These are phyloP conservation scores for Podarcis raffonei DNA, from an alignment of 2,113 vertebrate species.

Conservation along the genomic window DNA sequence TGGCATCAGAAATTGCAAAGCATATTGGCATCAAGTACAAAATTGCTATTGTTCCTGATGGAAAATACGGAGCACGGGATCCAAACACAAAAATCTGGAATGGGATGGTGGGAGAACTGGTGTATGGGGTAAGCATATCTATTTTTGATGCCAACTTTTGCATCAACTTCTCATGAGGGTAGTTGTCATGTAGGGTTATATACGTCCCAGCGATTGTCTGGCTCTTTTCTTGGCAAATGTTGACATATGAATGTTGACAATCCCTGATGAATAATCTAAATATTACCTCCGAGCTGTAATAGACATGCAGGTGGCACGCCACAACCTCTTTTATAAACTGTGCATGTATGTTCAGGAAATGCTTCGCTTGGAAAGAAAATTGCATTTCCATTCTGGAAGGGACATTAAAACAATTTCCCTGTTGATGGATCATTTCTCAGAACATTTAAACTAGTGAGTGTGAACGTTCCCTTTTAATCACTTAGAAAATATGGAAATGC, in stretches of 20 bases:
- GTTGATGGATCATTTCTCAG: not conserved
- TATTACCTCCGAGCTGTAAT: not conserved
- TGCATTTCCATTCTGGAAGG: slow-evolving; percentile 16
- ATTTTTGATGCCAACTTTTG: slow-evolving; percentile 71
- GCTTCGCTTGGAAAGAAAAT: not conserved
- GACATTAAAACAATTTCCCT: slow-evolving; percentile 21
- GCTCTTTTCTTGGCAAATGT: not conserved
- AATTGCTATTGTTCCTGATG: slow-evolving; percentile 97
- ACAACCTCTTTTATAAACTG: slow-evolving; percentile 16
- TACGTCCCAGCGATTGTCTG: slow-evolving; percentile 26
- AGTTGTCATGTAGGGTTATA: slow-evolving; percentile 45
- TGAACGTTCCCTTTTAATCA: not conserved
- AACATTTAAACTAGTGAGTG: slow-evolving; percentile 6
- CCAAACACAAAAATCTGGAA: slow-evolving; percentile 99
- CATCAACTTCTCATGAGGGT: slow-evolving; percentile 35
- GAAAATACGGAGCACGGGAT: slow-evolving; percentile 98
- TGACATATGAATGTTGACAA: not conserved
- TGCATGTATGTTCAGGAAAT: not conserved
- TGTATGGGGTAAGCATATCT: slow-evolving; percentile 94
- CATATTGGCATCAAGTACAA: slow-evolving; percentile 99
- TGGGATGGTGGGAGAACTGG: slow-evolving; percentile 99
- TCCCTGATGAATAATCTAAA: not conserved
- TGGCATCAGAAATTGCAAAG: slow-evolving; percentile 98
- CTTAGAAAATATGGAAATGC: slow-evolving; percentile 6
- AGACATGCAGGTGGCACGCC: not conserved